Evolutionary conservation across 2,888 invertebrate species (phyloP).

Genomic region (Leistus spinibarbis): DNA sequence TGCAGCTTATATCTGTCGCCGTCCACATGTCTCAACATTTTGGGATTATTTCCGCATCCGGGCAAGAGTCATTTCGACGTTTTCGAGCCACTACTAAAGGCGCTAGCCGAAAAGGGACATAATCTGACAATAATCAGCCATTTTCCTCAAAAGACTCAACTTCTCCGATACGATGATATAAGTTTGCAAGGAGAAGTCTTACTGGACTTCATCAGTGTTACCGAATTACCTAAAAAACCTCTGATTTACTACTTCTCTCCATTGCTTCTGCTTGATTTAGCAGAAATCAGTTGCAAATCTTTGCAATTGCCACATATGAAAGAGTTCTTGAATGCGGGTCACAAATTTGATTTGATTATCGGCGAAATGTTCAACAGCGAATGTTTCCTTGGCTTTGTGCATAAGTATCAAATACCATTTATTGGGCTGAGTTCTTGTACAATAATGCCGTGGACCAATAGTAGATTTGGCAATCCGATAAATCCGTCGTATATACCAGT

Average conservation of each 20-base stretch:
- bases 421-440: constrained; percentile 61
- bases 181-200: constrained; percentile 52
- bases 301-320: constrained; percentile 44
- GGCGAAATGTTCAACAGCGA: constrained; percentile 75
- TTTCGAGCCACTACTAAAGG: constrained; percentile 65
- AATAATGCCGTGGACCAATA: constrained; percentile 57
- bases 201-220: constrained; percentile 6
- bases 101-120: constrained; percentile 68
- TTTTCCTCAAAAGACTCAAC: constrained; percentile 61
- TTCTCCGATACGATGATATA: constrained; percentile 66
- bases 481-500: constrained; percentile 57
- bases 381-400: constrained; percentile 70
- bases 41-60: constrained; percentile 70
- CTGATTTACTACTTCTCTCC: constrained; percentile 16
- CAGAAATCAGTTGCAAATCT: constrained; percentile 18
- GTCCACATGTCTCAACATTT: constrained; percentile 59
- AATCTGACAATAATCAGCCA: constrained; percentile 71
- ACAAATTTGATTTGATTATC: constrained; percentile 70
- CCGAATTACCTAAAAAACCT: constrained; percentile 11
- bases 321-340: constrained; percentile 55
- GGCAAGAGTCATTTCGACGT: constrained; percentile 76
- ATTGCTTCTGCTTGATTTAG: not conserved
- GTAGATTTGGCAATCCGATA: constrained; percentile 58
- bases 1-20: not conserved
- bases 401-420: constrained; percentile 64